Evolutionary conservation across 2,888 invertebrate species (phyloP), one percentile per base, ranked within the genome.

Genomic region (Drosophila conformis): DNA sequence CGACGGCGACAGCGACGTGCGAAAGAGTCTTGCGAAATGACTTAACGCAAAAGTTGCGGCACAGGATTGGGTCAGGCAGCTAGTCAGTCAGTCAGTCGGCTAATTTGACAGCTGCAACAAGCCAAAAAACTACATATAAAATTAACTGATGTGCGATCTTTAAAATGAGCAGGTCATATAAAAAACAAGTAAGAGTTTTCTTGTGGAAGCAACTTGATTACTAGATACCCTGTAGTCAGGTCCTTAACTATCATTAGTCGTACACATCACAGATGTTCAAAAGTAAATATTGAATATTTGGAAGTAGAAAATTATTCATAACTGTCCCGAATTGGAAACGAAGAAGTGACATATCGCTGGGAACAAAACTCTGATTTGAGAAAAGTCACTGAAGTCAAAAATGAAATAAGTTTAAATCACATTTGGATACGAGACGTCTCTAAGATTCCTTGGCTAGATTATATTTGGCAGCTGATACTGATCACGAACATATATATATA

Each of bases 41-140:
- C 27, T 36, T 4, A 62, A 71, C 62, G 71, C 71, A 62, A 62
- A 61, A 15, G n/a, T 66, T 53, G 52, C 68, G 21, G 48, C 67
- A 49, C 66, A 68, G 78, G 89, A 83, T 77, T 81, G 82, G 83
- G 87, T 82, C 88, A 84, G 82, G 42, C 71, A 63, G 82, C 49
- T 62, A 71, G 74, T 52, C 62, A 67, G 81, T 51, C 63, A 63
- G 35, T 40, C 67, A 42, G 76, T 58, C 59, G 62, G 89, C 85
- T 89, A 85, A 90, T 87, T 85, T 83, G 84, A 83, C 65, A 70
- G 60, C 42, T 58, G 51, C 64, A 36, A 25, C 46, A 15, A 15
- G 46, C 25, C 48, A 63, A 68, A 58, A 88, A 27, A 58, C 42
- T 10, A 18, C 18, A 18, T 40, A 49, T 25, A 48, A 68, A 59